phyloP scores from a whole-genome alignment of 2,113 vertebrate genomes.

The Meriones unguiculatus region DNA sequence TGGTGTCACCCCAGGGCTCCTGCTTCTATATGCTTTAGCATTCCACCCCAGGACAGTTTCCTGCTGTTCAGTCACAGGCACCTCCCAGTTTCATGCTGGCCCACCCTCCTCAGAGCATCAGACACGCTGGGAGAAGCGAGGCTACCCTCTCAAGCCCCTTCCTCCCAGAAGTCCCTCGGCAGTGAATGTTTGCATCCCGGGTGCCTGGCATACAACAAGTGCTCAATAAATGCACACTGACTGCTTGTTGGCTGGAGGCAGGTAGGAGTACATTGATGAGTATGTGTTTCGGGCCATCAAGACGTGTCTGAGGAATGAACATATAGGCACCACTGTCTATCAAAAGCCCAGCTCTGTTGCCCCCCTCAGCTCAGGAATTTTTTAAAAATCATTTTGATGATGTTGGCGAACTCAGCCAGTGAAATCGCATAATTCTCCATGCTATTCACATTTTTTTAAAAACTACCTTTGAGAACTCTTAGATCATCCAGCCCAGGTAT shows the following conservation, averaged over 20 bases:
- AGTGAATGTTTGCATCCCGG: neutral
- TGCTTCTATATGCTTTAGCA: neutral
- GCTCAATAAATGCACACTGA: accelerated
- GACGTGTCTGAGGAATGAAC: accelerated
- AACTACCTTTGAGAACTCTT: slow-evolving; percentile 55
- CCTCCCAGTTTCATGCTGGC: neutral
- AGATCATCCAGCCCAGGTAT: slow-evolving; percentile 33
- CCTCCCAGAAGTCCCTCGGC: neutral
- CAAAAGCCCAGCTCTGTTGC: neutral
- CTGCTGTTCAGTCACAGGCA: no score
- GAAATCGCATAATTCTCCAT: neutral
- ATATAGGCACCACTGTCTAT: neutral
- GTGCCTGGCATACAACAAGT: neutral
- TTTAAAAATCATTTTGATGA: neutral
- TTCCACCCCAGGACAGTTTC: neutral
- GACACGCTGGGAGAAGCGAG: accelerated
- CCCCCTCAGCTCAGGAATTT: neutral
- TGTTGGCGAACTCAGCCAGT: neutral
- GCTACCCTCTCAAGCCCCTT: accelerated
- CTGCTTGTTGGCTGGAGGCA: no score
- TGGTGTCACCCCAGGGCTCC: neutral
- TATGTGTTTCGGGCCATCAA: accelerated
- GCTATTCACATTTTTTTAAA: slow-evolving; percentile 18
- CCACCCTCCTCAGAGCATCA: neutral
- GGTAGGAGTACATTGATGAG: neutral